Evolutionary conservation across 2,113 vertebrate species (phyloP).

Genomic region (Dipodomys merriami): DNA sequence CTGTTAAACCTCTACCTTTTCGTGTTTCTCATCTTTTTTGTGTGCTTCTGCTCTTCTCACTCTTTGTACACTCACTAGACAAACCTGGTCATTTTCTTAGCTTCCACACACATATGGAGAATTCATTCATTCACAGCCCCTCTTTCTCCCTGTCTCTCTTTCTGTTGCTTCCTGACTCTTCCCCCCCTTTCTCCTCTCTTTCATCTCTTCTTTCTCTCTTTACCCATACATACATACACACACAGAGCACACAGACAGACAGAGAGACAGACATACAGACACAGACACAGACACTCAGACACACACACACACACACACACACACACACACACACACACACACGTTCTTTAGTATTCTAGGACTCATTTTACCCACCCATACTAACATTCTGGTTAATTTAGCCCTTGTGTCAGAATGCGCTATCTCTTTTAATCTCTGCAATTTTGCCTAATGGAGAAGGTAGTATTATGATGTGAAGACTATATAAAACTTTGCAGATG

Average conservation of each 20-base stretch:
- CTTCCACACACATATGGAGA: background rate
- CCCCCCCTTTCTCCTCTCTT: background rate
- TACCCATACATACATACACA: too few species aligned
- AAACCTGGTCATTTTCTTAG: background rate
- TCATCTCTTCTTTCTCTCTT: background rate
- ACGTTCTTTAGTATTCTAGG: background rate
- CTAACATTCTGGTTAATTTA: background rate
- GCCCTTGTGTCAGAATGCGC: background rate
- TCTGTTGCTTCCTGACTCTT: background rate
- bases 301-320: too few species aligned
- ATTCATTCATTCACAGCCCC: background rate
- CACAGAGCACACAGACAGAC: too few species aligned
- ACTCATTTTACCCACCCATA: background rate
- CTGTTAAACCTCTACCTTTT: background rate
- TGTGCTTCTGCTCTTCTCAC: background rate
- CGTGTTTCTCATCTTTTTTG: background rate
- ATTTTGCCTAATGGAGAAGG: background rate
- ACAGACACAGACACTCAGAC: too few species aligned
- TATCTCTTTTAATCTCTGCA: background rate
- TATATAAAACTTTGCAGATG: too few species aligned
- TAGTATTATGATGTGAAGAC: background rate
- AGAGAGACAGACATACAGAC: too few species aligned
- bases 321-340: too few species aligned
- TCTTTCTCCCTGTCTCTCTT: background rate
- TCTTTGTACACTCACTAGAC: background rate